Base-by-base conservation (phyloP, 1,140 invertebrate genomes). In the Calosoma granatense region DNA sequence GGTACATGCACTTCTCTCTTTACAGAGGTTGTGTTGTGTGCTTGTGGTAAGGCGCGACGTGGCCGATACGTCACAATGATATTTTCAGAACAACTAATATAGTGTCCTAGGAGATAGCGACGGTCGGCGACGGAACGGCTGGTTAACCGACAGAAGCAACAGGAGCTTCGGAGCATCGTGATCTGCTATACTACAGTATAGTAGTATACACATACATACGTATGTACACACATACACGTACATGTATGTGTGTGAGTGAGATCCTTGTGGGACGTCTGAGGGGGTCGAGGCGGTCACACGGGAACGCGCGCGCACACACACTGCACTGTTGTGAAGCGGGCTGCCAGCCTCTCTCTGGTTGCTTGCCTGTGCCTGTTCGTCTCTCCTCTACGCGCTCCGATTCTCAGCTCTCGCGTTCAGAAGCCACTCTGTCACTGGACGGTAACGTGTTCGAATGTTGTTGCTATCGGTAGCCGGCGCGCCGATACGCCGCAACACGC, bases 21-120 rank as follows among this genome's bases (percentile, higher is more conserved):
- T n/a, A n/a, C n/a, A n/a, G n/a, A n/a, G n/a, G n/a, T n/a, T n/a
- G n/a, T n/a, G n/a, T n/a, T n/a, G n/a, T n/a, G n/a, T n/a, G n/a
- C n/a, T n/a, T n/a, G n/a, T n/a, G n/a, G n/a, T n/a, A n/a, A n/a
- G n/a, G n/a, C n/a, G n/a, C n/a, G 41, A 3, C 41, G 17, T 47
- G 6, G 17, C 4, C 41, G 15, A 12, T 47, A 17, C 15, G 6
- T 9, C 15, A 47, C 41, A 47, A 47, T 17, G 41, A 47, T 47
- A 47, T 47, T 47, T n/a, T 47, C 41, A 47, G 41, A 17, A 47
- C 41, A 47, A 47, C 41, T 47, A 47, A 47, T 47, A 47, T 47
- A 47, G 41, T 47, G 41, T 47, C 41, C 3, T 17, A 3, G 15
- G 41, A 12, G 17, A 12, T 47, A 17, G 41, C 41, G 9, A 17